phyloP scores from a whole-genome alignment of 2,888 invertebrate genomes.

The Sphecodes monilicornis region DNA sequence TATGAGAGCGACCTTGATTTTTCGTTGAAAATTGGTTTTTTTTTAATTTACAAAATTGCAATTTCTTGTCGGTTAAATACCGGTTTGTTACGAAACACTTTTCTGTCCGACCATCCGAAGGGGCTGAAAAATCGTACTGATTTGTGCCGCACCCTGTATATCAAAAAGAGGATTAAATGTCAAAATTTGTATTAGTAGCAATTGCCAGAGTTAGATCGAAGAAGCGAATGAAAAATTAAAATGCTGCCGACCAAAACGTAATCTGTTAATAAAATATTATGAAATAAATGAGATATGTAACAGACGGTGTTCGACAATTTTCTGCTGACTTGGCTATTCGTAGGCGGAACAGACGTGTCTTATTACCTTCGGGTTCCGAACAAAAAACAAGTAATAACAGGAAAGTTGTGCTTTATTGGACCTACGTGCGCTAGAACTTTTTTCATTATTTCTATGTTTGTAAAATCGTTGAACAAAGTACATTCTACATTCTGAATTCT shows the following conservation, averaged over 20 bases:
- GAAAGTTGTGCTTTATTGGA: constrained; percentile 4
- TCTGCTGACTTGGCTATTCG: neutral
- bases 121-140: no score
- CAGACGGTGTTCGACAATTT: neutral
- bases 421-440: neutral
- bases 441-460: constrained; percentile 1
- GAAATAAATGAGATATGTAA: neutral
- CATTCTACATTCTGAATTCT: neutral
- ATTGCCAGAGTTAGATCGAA: neutral
- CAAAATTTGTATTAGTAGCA: neutral
- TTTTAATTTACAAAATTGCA: no score
- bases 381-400: neutral
- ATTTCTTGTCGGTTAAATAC: no score
- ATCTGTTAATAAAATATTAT: neutral
- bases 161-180: neutral
- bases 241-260: neutral
- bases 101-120: no score
- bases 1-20: no score
- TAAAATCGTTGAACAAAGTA: neutral
- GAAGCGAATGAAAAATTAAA: neutral
- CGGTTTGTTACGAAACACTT: no score
- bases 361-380: neutral
- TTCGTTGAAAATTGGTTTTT: no score
- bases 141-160: no score
- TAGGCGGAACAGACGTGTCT: neutral